Evolutionary conservation across 1,140 invertebrate species (phyloP), one percentile per base, ranked within the genome.

Genomic region (Doryteuthis pealeii): DNA sequence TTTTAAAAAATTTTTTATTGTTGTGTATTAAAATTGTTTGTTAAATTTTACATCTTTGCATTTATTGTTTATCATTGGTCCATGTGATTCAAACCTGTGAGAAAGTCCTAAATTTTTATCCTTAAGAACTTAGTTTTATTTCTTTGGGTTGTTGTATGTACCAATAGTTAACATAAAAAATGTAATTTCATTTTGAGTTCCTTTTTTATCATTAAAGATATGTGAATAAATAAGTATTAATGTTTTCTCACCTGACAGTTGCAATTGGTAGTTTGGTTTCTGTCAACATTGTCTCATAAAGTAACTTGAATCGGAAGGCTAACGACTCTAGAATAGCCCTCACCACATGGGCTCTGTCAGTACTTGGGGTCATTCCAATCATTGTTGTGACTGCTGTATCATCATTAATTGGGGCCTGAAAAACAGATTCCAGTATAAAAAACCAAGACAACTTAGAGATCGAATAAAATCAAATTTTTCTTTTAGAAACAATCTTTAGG

Each of bases 381-480:
- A 97, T 94, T 2, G 94, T 94, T 15, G 93, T 90, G 1, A 92
- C 92, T 1, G 95, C 95, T 26, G 90, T 90, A 74, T 92, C 91
- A 87, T 98, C 94, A 86, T 95, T 96, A 73, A 96, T 91, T 1
- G 96, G 96, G 0, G 94, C 93, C 93, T 96, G 70, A 8, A 78
- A 77, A 62, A 72, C 75, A 74, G 45, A 49, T 22, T 15, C 12
- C 22, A 49, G 22, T 49, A 49, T 49, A 49, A 12, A 49, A n/a
- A n/a, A n/a, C n/a, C n/a, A 72, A 75, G 66, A 73, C 70, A 62
- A 26, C 28, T 65, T 2, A 70, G 15, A 12, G 15, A 15, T 22
- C 31, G 32, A 30, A 33, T 26, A 18, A 45, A n/a, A 33, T 3
- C 12, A 32, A 71, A n/a, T n/a, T n/a, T n/a, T n/a, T n/a, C n/a